These are phyloP conservation scores for Gallinago nigripennis DNA, from an alignment of 2,797 vertebrate species.

Conservation along the genomic window DNA sequence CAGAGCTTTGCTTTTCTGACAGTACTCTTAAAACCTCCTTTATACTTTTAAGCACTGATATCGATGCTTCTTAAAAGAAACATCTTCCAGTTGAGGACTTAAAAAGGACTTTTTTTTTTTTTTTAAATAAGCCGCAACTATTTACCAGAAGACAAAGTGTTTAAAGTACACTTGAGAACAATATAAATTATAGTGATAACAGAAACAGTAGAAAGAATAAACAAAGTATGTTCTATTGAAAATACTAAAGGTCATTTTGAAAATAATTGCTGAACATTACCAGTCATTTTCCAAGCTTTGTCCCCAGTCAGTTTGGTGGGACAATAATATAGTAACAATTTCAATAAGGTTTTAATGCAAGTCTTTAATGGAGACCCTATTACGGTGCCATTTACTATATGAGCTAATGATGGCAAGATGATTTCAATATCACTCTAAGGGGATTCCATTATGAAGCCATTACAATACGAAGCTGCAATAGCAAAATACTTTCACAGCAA, in stretches of 20 bases:
- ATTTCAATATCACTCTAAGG: constrained; percentile 46
- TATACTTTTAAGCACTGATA: not conserved
- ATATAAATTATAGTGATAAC: not conserved
- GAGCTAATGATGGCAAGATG: constrained; percentile 31
- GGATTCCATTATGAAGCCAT: constrained; percentile 61
- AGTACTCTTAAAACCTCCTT: not conserved
- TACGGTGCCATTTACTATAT: constrained; percentile 12
- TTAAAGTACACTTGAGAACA: not conserved
- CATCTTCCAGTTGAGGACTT: not conserved
- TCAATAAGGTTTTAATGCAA: constrained; percentile 24
- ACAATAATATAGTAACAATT: not conserved
- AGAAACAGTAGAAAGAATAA: not conserved
- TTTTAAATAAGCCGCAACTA: not conserved
- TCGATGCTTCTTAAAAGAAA: not conserved
- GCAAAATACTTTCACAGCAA: constrained; percentile 38
- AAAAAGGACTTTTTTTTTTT: not conserved
- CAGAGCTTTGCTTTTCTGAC: not conserved
- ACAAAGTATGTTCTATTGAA: not conserved
- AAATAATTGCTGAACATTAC: not conserved
- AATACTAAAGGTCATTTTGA: not conserved
- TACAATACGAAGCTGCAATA: constrained; percentile 35
- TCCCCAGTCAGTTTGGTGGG: not conserved
- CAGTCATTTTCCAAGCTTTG: not conserved
- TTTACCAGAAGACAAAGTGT: not conserved
- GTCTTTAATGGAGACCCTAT: constrained; percentile 39